Percentiles rank a stretch among this genome's conserved stretches.
Evolutionary conservation across 2,888 invertebrate genomes (phyloP).

Genomic region (Mimas tiliae): DNA sequence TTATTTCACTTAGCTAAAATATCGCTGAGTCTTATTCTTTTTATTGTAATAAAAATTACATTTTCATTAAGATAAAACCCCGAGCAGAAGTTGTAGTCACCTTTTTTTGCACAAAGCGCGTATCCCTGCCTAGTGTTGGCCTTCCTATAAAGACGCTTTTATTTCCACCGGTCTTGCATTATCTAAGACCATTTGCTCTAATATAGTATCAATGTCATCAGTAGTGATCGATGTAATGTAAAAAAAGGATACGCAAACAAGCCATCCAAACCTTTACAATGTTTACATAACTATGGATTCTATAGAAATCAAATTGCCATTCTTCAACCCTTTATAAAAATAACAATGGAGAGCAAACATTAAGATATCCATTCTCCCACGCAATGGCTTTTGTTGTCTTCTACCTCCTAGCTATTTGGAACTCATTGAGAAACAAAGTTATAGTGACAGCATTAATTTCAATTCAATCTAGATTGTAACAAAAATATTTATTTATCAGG

Average conservation of each 20-base stretch:
- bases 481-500: not conserved
- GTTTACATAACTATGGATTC: not conserved
- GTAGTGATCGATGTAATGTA: too few species aligned
- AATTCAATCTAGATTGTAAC: not conserved
- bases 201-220: not conserved
- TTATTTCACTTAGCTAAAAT: too few species aligned
- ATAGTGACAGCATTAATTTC: not conserved
- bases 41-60: too few species aligned
- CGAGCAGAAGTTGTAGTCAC: too few species aligned
- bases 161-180: too few species aligned
- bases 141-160: too few species aligned
- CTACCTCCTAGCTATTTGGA: not conserved
- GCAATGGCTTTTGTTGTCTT: not conserved
- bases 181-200: not conserved
- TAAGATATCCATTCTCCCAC: slow-evolving; percentile 8
- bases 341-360: slow-evolving; percentile 6
- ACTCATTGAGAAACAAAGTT: not conserved
- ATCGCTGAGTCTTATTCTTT: too few species aligned
- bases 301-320: slow-evolving; percentile 9
- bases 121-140: too few species aligned
- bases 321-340: slow-evolving; percentile 2
- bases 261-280: not conserved
- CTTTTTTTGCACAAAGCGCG: too few species aligned
- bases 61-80: too few species aligned
- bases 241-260: slow-evolving; percentile 4